Base-by-base conservation (phyloP, 2,888 invertebrate genomes). In the Acanthoscelides obtectus region DNA sequence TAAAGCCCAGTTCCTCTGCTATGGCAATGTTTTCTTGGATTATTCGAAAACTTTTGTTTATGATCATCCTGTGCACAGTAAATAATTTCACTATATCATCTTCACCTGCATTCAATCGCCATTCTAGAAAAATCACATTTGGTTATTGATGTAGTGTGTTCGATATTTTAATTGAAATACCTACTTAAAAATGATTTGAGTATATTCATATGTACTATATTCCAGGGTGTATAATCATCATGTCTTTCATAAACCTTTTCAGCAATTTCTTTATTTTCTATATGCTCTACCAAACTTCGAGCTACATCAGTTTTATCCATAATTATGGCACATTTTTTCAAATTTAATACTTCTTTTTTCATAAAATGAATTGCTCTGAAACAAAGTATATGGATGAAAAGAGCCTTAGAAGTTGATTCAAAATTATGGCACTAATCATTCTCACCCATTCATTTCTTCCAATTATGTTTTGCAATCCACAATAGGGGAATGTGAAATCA, bases 1-100 rank as follows among this genome's bases (percentile, higher is more conserved):
- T 81, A 75, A 92, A 88, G 66, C 89, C 88, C 0, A 93, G 84
- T 2, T 89, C 87, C 74, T 88, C 83, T 0, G 91, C 88, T 72
- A 91, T 77, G 45, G 87, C 80, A 20, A 92, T 83, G 70, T 89
- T 87, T 80, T 88, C 85, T 78, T 87, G 87, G 5, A 92, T 86
- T 1, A 87, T 82, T 22, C 80, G 77, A 70, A 88, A 86, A 76
- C 88, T 88, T 79, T 85, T 88, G 75, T 86, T 82, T 2, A 81
- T 82, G 0, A 87, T 74, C 17, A 83, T 81, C 0, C 77, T 71
- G 76, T 85, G 86, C 1, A 79, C 81, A 27, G 79, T 81, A 79
- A 86, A 85, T n/a, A 85, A 73, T 72, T 83, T 82, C 3, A 80
- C 78, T 12, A 86, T 77, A 69, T 86, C 82, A 19, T 82, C 79